These are phyloP conservation scores for Beris chalybata DNA, from an alignment of 2,888 invertebrate genomes.

Conservation along the genomic window DNA sequence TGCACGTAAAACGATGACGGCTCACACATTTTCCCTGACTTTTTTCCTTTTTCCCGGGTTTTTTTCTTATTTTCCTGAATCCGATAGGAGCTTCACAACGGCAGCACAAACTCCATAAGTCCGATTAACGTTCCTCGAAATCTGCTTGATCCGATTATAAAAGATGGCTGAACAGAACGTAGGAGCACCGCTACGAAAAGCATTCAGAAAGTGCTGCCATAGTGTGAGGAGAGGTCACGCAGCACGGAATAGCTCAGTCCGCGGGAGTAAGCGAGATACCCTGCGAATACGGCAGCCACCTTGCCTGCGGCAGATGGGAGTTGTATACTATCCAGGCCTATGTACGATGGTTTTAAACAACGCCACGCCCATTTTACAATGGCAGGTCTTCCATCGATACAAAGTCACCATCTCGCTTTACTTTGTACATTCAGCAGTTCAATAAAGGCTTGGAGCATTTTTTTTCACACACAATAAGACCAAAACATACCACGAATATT, in stretches of 20 bases:
- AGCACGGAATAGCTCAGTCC: too few species aligned
- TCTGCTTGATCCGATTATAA: constrained; percentile 39
- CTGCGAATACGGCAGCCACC: too few species aligned
- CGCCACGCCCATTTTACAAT: constrained; percentile 51
- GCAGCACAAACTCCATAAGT: constrained; percentile 33
- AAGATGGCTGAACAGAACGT: constrained; percentile 25
- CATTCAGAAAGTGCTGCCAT: too few species aligned
- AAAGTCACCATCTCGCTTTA: too few species aligned
- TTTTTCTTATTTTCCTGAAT: background rate
- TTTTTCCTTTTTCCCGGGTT: constrained; percentile 3
- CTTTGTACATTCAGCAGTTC: too few species aligned
- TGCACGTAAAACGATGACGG: constrained; percentile 28
- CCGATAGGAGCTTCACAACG: background rate
- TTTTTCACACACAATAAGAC: too few species aligned
- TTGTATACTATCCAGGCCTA: too few species aligned
- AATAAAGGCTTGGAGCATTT: too few species aligned
- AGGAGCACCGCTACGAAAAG: constrained; percentile 5
- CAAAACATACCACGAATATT: too few species aligned
- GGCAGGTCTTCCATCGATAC: constrained; percentile 42
- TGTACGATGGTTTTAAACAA: background rate
- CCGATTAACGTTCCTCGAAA: constrained; percentile 36
- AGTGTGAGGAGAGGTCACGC: too few species aligned
- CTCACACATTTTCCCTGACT: constrained; percentile 20
- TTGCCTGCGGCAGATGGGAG: too few species aligned
- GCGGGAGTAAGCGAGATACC: too few species aligned